These are phyloP conservation scores for Procambarus virginalis DNA, from an alignment of 1,140 invertebrate genomes.

Conservation along the genomic window DNA sequence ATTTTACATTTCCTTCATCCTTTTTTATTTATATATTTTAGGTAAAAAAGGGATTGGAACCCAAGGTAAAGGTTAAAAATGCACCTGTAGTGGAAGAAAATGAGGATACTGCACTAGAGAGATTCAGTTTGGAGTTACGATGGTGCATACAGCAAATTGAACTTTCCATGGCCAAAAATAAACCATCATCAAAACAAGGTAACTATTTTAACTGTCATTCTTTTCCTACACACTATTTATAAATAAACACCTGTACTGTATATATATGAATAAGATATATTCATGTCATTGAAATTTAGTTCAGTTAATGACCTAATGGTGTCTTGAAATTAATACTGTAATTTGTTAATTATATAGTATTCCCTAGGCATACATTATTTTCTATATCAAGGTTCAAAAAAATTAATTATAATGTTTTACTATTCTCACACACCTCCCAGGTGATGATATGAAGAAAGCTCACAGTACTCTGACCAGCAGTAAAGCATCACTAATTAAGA, in stretches of 20 bases:
- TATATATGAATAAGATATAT: too few species aligned
- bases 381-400: too few species aligned
- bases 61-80: not conserved
- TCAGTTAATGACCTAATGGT: too few species aligned
- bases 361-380: too few species aligned
- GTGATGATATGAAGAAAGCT: slow-evolving; percentile 25
- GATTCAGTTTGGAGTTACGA: slow-evolving; percentile 16
- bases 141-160: slow-evolving; percentile 43
- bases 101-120: not conserved
- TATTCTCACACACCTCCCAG: not conserved
- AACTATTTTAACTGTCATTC: not conserved
- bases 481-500: slow-evolving; percentile 35
- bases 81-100: not conserved
- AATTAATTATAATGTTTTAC: too few species aligned
- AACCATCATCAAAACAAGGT: slow-evolving; percentile 7
- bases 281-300: too few species aligned
- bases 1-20: too few species aligned
- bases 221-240: too few species aligned
- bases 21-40: not conserved
- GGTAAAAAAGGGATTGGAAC: slow-evolving; percentile 1
- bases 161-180: slow-evolving; percentile 6
- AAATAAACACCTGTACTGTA: too few species aligned
- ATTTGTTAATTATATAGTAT: too few species aligned
- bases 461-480: slow-evolving; percentile 32
- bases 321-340: too few species aligned